These are phyloP conservation scores for Acanthurus tractus DNA, from an alignment of 2,797 vertebrate species.

Conservation along the genomic window DNA sequence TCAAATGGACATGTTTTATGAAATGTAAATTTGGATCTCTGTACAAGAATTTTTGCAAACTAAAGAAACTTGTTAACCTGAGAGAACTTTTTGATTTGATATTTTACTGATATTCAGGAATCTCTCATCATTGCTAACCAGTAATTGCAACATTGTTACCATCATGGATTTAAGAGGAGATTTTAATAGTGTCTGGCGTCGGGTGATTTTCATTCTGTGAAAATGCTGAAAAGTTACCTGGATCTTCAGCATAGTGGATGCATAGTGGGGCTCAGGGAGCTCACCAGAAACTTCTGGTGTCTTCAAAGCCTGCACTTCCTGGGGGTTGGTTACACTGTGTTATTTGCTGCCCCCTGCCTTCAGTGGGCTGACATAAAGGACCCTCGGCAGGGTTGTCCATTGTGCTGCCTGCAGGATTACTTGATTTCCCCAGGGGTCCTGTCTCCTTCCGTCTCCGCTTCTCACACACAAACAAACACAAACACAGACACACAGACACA, in stretches of 20 bases:
- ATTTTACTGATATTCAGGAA: neutral
- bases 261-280: no score
- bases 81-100: neutral
- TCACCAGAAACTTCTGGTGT: no score
- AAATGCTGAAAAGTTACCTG: no score
- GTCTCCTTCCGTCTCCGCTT: slow-evolving; percentile 77
- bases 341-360: slow-evolving; percentile 77
- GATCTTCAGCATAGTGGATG: no score
- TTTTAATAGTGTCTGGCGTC: no score
- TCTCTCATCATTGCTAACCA: slow-evolving; percentile 71
- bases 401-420: slow-evolving; percentile 82
- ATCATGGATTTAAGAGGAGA: no score
- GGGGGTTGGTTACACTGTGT: slow-evolving; percentile 41
- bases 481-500: no score
- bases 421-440: slow-evolving; percentile 83
- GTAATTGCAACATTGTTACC: slow-evolving; percentile 82
- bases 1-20: neutral
- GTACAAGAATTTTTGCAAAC: neutral
- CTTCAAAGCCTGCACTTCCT: no score
- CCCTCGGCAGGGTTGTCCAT: slow-evolving; percentile 80
- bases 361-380: slow-evolving; percentile 76
- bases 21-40: neutral
- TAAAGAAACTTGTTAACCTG: neutral
- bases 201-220: no score
- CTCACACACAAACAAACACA: slow-evolving; percentile 50